Conservation (phyloP, 2,113 vertebrate species). For the Ascaphus truei region DNA sequence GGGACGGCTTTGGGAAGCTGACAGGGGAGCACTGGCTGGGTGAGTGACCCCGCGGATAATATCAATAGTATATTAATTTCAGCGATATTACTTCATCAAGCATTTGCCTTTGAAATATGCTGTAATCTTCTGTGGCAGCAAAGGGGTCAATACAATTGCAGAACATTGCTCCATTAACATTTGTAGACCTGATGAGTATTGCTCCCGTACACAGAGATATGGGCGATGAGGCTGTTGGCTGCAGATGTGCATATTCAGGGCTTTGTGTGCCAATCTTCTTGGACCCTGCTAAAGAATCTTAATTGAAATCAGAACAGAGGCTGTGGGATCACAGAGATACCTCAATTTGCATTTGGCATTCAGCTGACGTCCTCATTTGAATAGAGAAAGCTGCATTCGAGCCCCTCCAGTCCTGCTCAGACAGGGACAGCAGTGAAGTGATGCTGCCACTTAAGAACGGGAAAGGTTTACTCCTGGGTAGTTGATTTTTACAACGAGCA, state of each 20-base stretch:
- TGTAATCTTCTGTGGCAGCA: too few relatives aligned
- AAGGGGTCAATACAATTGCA: too few relatives aligned
- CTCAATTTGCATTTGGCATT: slow-evolving; percentile 37
- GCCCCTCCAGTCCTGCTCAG: not conserved
- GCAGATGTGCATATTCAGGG: not conserved
- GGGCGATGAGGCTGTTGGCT: not conserved
- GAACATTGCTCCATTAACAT: too few relatives aligned
- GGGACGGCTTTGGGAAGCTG: slow-evolving; percentile 91
- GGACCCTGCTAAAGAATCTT: slow-evolving; percentile 34
- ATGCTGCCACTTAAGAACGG: not conserved
- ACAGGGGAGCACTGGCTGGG: slow-evolving; percentile 95
- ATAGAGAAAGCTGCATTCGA: slow-evolving; percentile 5
- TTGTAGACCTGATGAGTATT: too few relatives aligned
- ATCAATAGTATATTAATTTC: too few relatives aligned
- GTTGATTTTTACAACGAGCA: too few relatives aligned
- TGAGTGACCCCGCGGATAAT: too few relatives aligned
- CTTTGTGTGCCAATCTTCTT: not conserved
- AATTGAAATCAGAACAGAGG: slow-evolving; percentile 42
- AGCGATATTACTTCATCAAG: too few relatives aligned
- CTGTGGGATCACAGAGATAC: not conserved
- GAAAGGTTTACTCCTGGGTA: too few relatives aligned
- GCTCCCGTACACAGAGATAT: not conserved
- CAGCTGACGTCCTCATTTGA: slow-evolving; percentile 20
- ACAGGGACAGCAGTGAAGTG: not conserved
- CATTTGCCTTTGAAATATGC: too few relatives aligned